Base-by-base conservation (phyloP, 1,140 invertebrate genomes). In the Camponotus floridanus region DNA sequence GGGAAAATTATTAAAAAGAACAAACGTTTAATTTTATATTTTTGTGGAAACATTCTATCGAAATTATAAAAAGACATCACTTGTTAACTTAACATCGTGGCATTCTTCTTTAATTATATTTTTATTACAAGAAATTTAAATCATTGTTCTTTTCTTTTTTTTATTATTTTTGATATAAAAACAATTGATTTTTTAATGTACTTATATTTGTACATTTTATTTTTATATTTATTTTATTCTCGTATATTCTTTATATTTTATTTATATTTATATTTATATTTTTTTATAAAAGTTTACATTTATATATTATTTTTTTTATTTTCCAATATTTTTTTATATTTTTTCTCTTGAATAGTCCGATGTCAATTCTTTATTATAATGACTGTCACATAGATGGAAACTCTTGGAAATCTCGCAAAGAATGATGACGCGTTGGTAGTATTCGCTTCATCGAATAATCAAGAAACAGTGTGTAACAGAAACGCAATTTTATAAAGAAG, bases 401-500 rank as follows among this genome's bases (percentile, higher is more conserved):
- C 79, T 45, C 55, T 73, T 73, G 61, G 26, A 73, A 26, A 81
- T 71, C 18, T 33, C 6, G 26, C 26, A 18, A 45, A 39, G 36
- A 45, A 18, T 71, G 42, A 81, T 81, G 67, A 59, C 11, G 64
- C 11, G 33, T 36, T 36, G 15, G 36, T 42, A 57, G 21, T 61
- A 81, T 31, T 73, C 39, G 67, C 26, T 8, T 11, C 18, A 73
- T 39, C 51, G 11, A 81, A 31, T 81, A 71, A 73, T 81, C 67
- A 81, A 73, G 39, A 45, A 36, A 39, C 15, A 68, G n/a, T 51
- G 2, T 36, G n/a, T 51, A 78, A 48, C 55, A 42, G 48, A 15
- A 79, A 67, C 31, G 13, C 45, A 45, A 57, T 80, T 68, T 80
- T 42, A 57, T 70, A 57, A 57, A 70, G 13, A 6, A 5, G 2